Percentiles rank a stretch among this genome's conserved stretches.
Conservation (phyloP, 35 echinoderm and acorn worm genomes). For the Heliocidaris erythrogramma region DNA sequence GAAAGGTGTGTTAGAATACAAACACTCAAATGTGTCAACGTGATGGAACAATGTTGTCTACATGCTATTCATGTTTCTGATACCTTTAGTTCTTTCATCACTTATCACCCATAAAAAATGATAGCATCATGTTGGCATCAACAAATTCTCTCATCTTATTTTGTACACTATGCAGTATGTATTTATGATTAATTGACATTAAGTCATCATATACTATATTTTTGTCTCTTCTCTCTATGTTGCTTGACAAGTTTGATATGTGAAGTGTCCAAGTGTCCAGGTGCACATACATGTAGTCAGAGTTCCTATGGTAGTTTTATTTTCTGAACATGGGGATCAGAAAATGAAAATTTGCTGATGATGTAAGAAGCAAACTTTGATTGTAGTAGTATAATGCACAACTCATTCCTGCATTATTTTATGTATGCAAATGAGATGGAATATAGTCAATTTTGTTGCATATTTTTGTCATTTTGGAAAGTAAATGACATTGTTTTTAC, state of each 20-base stretch:
- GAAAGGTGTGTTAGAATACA: background rate
- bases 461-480: background rate
- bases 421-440: constrained; percentile 2
- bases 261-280: background rate
- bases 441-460: background rate
- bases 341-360: background rate
- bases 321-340: constrained; percentile 36
- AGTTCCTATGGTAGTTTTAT: background rate
- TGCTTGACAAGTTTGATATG: background rate
- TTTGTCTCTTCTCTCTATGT: background rate
- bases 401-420: background rate
- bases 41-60: constrained; percentile 8
- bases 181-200: background rate
- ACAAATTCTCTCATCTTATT: background rate
- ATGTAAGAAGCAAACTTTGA: background rate
- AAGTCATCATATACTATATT: constrained; percentile 23
- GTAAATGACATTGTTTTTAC: background rate
- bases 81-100: constrained; percentile 53
- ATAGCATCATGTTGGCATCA: background rate
- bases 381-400: background rate
- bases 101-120: background rate
- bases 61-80: constrained; percentile 21
- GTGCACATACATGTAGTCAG: background rate
- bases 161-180: background rate
- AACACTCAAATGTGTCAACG: background rate